Base-by-base conservation (phyloP, 1,140 invertebrate genomes). In the Sycophaga agraensis region DNA sequence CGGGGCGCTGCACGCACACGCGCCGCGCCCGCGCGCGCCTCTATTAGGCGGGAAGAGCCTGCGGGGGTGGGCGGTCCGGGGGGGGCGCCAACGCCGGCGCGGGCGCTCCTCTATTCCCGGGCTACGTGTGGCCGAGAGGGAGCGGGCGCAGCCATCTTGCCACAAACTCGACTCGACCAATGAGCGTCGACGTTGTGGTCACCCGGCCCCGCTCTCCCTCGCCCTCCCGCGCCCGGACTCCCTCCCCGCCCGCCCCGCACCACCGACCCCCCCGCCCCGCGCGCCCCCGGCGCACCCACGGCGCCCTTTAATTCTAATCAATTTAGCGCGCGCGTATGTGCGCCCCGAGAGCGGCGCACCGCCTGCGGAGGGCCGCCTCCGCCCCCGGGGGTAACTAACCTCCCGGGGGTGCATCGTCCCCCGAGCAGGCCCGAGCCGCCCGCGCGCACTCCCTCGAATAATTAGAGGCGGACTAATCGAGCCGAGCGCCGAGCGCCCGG, bases 161-260 rank as follows among this genome's bases (percentile, higher is more conserved):
- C 78, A 79, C 79, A 80, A 81, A 78, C 78, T 78, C 75, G 76
- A 77, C 76, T 80, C 78, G 76, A 80, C 79, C 79, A 81, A 81
- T 81, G 75, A 80, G 79, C 74, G 74, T 71, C 70, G 77, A 80
- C 78, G 67, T 75, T 81, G 78, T 81, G 78, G 79, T 81, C 79
- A 81, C 79, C 78, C 75, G 43, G n/a, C 35, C 56, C 64, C 68
- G 53, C 59, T 67, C 60, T 31, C 40, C 28, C 50, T 45, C 65
- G 17, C 49, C 26, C 53, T 40, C 63, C 19, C 45, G 28, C 48
- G 22, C 28, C 28, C 28, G 28, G 5, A 11, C 28, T 11, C 11
- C 28, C 28, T 11, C 5, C 28, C 5, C 5, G 28, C 28, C 4
- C 28, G 28, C 28, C 5, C n/a, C n/a, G n/a, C n/a, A n/a, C n/a